Evolutionary conservation across 2,888 invertebrate genomes (phyloP).

Genomic region (Orthonychiurus folsomi): DNA sequence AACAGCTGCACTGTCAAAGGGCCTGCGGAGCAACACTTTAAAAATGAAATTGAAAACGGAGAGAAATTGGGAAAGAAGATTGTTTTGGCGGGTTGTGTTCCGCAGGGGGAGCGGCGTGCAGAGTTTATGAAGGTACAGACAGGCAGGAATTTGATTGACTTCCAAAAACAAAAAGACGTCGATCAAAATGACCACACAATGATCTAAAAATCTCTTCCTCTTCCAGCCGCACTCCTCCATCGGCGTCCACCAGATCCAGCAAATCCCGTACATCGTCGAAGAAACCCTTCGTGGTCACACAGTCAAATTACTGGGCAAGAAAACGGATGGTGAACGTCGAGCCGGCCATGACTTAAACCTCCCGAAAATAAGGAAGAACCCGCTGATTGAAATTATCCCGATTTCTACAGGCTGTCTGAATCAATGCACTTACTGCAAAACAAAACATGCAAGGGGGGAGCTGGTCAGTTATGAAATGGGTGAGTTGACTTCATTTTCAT

Average conservation of each 20-base stretch:
- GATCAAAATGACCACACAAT: no score
- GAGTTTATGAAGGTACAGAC: constrained; percentile 43
- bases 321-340: constrained; percentile 47
- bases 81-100: constrained; percentile 96
- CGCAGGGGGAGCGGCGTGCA: constrained; percentile 79
- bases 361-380: constrained; percentile 92
- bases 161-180: no score
- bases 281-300: constrained; percentile 87
- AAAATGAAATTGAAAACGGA: constrained; percentile 68
- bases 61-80: constrained; percentile 65
- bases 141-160: not conserved
- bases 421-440: constrained; percentile 98
- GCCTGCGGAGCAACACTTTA: constrained; percentile 91
- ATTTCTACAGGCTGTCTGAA: constrained; percentile 95
- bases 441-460: constrained; percentile 93
- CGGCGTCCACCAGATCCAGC: constrained; percentile 97
- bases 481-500: constrained; percentile 26
- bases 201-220: no score
- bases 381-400: constrained; percentile 91
- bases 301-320: constrained; percentile 72
- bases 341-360: constrained; percentile 80
- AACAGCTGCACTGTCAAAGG: constrained; percentile 98
- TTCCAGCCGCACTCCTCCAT: no score
- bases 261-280: constrained; percentile 94
- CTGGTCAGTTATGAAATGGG: constrained; percentile 81